Evolutionary conservation across 2,888 invertebrate genomes (phyloP), one percentile per base, ranked within the genome.

Genomic region (Cantharis rufa): DNA sequence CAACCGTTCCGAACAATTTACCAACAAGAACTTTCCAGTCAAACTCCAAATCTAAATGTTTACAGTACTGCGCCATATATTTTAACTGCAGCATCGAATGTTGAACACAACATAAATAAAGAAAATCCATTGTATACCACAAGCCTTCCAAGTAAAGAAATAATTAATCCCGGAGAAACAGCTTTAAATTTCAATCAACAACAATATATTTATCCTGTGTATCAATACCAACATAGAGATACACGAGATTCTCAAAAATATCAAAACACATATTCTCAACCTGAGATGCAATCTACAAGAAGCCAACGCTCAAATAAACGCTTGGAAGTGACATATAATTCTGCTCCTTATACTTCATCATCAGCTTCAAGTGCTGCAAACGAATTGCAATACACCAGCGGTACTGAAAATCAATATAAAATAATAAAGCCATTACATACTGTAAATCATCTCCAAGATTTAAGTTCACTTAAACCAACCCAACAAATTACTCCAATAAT

Each of bases 101-200:
- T n/a, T 4, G 9, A 24, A n/a, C 13, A 66, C 7, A 24, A 24
- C 21, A 24, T 24, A 64, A 64, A 7, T 9, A 11, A 2, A 64
- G 15, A 18, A 1, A 0, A 2, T 10, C 3, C 64, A 21, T 11
- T 4, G 2, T 13, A 10, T 64, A 7, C 10, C 10, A 5, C 10
- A 11, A 16, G 7, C 7, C 3, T 21, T 16, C 16, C 16, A 64
- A 64, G 11, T 3, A 18, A 11, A 64, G 11, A 18, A 7, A 5
- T n/a, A n/a, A 74, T 86, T 10, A 82, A 84, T 63, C 86, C 86
- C 1, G 80, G 85, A 2, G 86, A 86, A 80, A 81, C 85, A 61
- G 80, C 82, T 71, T 71, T 86, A 2, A 5, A 16, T 21, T 21
- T 18, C 13, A n/a, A 64, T 18, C 21, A 64, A 18, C 1, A 64